Evolutionary conservation across 2,888 invertebrate species (phyloP), one percentile per base, ranked within the genome.

Genomic region (Cyaniris semiargus): DNA sequence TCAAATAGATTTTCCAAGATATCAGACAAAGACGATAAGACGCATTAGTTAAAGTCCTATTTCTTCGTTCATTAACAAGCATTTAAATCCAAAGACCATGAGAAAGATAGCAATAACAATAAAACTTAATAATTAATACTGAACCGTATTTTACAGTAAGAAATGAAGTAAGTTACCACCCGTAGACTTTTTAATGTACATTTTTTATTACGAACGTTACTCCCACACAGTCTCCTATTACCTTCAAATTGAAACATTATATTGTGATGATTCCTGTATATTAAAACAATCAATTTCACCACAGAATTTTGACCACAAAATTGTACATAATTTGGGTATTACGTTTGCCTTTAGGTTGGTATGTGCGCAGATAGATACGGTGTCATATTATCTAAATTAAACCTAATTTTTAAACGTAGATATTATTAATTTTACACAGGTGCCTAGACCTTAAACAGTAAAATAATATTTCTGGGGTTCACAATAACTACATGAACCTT

Each of bases 111-210:
- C 13, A 15, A 66, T 66, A 66, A 27, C 7, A 23, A 10, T 23
- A 23, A 71, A 38, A 38, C 71, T n/a, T n/a, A n/a, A 71, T 21
- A 71, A 71, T 71, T 71, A 21, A 21, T 34, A 34, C 34, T 34
- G n/a, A 21, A 38, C 10, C 71, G n/a, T 71, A 13, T 71, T 71
- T 71, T 78, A 75, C 60, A 70, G 71, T 74, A 66, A 78, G 79
- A 78, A 79, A 79, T 78, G 79, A 74, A 76, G 76, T 78, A 76
- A 77, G 77, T 34, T 80, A 77, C 72, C 72, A 15, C 72, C 72
- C 72, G 38, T 21, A 10, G 72, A n/a, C 38, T 38, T 72, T 72
- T 71, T 72, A 38, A 72, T 72, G 44, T 72, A 44, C 15, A 21
- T 72, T 72, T 66, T 71, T 72, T 72, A 72, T 72, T n/a, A 21